These are phyloP conservation scores for Saimiri boliviensis DNA, from an alignment of 2,113 vertebrate genomes.

Conservation along the genomic window DNA sequence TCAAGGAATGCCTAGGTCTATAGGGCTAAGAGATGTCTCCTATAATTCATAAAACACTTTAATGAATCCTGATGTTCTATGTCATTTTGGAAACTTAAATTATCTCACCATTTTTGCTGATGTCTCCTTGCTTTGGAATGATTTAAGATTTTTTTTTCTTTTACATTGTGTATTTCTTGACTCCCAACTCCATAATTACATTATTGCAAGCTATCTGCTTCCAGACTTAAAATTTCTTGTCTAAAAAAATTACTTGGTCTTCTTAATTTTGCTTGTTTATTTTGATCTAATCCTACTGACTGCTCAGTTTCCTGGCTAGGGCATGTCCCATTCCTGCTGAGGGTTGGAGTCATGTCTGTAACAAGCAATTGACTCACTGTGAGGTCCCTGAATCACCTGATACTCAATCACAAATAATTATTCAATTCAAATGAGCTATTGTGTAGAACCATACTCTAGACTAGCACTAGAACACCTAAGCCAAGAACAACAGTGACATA, in stretches of 20 bases:
- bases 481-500: neutral
- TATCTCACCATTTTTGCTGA: slow-evolving; percentile 35
- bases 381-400: slow-evolving; percentile 29
- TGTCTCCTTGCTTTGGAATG: slow-evolving; percentile 1
- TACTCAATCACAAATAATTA: neutral
- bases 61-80: neutral
- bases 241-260: slow-evolving; percentile 63
- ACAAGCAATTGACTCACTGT: neutral
- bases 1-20: neutral
- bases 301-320: neutral
- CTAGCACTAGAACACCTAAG: neutral
- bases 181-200: slow-evolving; percentile 56
- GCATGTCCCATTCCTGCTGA: neutral
- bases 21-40: neutral
- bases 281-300: slow-evolving; percentile 35
- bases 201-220: slow-evolving; percentile 48
- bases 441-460: neutral
- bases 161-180: slow-evolving; percentile 27
- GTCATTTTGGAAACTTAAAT: slow-evolving; percentile 50
- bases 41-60: slow-evolving; percentile 5
- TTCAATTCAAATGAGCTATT: neutral
- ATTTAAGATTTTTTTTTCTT: neutral
- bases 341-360: slow-evolving; percentile 21
- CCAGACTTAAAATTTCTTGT: slow-evolving; percentile 46
- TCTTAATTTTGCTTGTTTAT: slow-evolving; percentile 38